Conservation (phyloP, 2,113 vertebrate genomes). For the Gymnobelideus leadbeateri region DNA sequence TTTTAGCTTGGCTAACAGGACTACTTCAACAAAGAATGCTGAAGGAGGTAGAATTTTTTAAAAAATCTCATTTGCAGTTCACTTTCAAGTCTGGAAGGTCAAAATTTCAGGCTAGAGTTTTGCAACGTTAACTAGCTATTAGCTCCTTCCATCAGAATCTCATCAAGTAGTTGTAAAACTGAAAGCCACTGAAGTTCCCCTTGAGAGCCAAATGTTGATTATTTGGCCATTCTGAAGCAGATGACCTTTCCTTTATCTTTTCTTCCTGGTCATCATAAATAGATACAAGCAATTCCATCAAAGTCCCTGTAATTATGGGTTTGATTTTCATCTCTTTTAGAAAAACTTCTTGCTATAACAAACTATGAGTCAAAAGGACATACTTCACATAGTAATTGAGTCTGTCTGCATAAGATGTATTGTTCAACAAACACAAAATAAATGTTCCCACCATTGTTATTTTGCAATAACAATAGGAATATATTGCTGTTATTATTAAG, state of each 20-base stretch:
- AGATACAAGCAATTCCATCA: constrained; percentile 62
- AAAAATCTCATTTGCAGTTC: constrained; percentile 35
- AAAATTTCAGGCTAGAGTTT: constrained; percentile 55
- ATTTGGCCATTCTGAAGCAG: constrained; percentile 36
- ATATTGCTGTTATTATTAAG: not conserved
- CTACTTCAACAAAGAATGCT: constrained; percentile 7
- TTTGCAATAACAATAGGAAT: not conserved
- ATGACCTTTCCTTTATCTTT: constrained; percentile 69
- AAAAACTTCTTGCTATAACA: constrained; percentile 67
- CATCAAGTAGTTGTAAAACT: constrained; percentile 61
- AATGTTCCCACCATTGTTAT: not conserved
- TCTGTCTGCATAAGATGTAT: constrained; percentile 71
- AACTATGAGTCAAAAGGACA: constrained; percentile 66
- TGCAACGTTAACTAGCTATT: constrained; percentile 62
- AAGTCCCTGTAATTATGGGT: constrained; percentile 52
- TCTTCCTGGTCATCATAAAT: constrained; percentile 68
- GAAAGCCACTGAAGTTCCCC: constrained; percentile 17
- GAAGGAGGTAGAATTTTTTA: constrained; percentile 37
- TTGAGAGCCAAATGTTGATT: constrained; percentile 39
- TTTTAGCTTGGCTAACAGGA: not conserved
- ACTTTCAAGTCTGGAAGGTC: constrained; percentile 50
- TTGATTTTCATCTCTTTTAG: constrained; percentile 66
- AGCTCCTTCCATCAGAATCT: constrained; percentile 66
- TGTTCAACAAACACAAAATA: constrained; percentile 54
- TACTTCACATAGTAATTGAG: constrained; percentile 75